Conservation (phyloP, 2,888 invertebrate species). For the Lutraria lutraria region DNA sequence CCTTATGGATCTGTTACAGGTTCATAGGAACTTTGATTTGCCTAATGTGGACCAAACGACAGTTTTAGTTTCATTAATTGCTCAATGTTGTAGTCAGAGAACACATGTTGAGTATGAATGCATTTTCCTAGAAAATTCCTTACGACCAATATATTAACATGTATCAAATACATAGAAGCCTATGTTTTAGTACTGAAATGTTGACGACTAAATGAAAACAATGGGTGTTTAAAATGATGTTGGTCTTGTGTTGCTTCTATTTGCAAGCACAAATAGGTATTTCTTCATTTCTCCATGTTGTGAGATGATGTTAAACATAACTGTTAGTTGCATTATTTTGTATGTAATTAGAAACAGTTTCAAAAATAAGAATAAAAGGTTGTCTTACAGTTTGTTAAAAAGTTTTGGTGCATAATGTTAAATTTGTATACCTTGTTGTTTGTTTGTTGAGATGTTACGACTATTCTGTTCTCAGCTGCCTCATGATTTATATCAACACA, state of each 20-base stretch:
- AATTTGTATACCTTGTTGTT: slow-evolving; percentile 22
- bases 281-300: not conserved
- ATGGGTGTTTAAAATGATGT: not conserved
- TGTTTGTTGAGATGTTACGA: slow-evolving; percentile 43
- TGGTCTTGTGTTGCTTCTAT: not conserved
- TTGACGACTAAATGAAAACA: not conserved
- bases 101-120: slow-evolving; percentile 31
- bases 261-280: not conserved
- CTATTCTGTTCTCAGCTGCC: slow-evolving; percentile 19
- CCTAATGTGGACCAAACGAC: slow-evolving; percentile 40
- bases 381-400: slow-evolving; percentile 30
- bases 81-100: slow-evolving; percentile 37
- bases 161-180: slow-evolving; percentile 3
- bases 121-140: slow-evolving; percentile 20
- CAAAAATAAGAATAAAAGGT: slow-evolving; percentile 28
- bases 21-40: slow-evolving; percentile 26
- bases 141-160: not conserved
- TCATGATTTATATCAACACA: not conserved
- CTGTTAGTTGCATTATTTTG: not conserved
- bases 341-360: not conserved
- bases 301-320: slow-evolving; percentile 11
- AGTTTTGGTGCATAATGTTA: slow-evolving; percentile 56
- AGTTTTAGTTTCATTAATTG: slow-evolving; percentile 24
- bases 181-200: not conserved
- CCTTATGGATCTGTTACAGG: not conserved